A percentile compares a stretch with the other conserved stretches of the same genome.
These are phyloP conservation scores for Ailurus styani DNA, from an alignment of 2,113 vertebrate species.

Conservation along the genomic window DNA sequence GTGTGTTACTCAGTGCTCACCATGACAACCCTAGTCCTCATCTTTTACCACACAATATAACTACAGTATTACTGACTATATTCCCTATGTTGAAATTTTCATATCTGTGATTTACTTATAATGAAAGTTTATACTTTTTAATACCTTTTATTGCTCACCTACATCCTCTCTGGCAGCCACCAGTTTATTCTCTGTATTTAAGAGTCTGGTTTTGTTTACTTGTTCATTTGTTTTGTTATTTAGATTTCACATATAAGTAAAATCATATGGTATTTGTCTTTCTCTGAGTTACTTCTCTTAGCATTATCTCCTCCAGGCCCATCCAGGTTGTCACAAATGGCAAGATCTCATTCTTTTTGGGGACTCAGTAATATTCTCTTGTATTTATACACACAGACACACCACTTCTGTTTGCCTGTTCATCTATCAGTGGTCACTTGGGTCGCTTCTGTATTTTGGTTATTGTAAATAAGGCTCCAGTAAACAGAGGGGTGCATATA, in stretches of 20 bases:
- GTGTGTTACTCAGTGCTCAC: not conserved
- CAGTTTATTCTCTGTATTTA: not conserved
- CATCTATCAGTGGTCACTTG: not conserved
- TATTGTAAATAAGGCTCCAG: not conserved
- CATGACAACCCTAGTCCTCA: not conserved
- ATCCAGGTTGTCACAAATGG: not conserved
- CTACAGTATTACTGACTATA: not conserved
- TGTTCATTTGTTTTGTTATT: not conserved
- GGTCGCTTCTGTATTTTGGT: not conserved
- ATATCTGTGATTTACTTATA: not conserved
- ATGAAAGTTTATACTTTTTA: not conserved
- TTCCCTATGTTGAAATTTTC: not conserved
- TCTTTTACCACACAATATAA: not conserved
- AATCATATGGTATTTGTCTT: not conserved
- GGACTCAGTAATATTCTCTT: not conserved
- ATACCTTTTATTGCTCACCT: not conserved
- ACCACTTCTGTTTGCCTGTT: not conserved
- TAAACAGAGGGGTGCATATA: not conserved
- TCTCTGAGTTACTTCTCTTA: not conserved
- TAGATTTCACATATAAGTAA: not conserved
- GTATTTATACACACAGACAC: not conserved
- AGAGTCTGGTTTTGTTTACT: not conserved
- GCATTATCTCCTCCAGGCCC: not conserved
- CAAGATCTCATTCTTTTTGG: not conserved
- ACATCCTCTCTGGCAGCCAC: not conserved